Percentiles rank a stretch among this genome's conserved stretches.
Conservation (phyloP, 2,797 vertebrate species). For the Anomalospiza imberbis region DNA sequence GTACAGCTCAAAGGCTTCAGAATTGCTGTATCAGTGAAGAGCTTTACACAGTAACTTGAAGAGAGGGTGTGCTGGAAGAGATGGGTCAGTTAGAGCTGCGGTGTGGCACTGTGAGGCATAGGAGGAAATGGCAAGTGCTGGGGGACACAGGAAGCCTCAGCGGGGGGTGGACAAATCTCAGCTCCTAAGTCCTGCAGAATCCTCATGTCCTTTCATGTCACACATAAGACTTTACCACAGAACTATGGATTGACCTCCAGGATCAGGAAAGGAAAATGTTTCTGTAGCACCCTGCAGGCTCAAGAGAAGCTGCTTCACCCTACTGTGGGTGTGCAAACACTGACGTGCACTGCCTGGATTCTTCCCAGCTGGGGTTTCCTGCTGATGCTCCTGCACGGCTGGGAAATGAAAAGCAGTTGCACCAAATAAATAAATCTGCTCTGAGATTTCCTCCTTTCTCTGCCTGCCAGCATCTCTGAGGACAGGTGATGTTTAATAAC, state of each 20-base stretch:
- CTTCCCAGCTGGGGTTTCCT: neutral
- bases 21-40: neutral
- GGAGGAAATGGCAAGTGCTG: neutral
- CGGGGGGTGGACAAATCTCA: neutral
- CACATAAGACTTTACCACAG: neutral
- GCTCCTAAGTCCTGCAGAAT: neutral
- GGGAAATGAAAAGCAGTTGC: neutral
- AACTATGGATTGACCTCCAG: neutral
- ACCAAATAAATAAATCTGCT: neutral
- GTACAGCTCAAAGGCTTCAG: neutral
- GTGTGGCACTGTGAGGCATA: neutral
- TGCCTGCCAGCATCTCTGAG: neutral
- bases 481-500: neutral
- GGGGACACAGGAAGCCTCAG: neutral
- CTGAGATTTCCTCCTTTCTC: neutral
- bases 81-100: neutral
- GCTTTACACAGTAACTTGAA: neutral
- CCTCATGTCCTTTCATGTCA: neutral
- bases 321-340: neutral
- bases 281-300: neutral
- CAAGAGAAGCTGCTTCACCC: neutral
- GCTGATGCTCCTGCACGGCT: neutral
- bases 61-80: neutral
- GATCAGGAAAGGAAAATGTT: neutral
- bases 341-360: accelerated